Base-by-base conservation (phyloP, 92 coral and sea anemone species). In the Meandrina meandrites region DNA sequence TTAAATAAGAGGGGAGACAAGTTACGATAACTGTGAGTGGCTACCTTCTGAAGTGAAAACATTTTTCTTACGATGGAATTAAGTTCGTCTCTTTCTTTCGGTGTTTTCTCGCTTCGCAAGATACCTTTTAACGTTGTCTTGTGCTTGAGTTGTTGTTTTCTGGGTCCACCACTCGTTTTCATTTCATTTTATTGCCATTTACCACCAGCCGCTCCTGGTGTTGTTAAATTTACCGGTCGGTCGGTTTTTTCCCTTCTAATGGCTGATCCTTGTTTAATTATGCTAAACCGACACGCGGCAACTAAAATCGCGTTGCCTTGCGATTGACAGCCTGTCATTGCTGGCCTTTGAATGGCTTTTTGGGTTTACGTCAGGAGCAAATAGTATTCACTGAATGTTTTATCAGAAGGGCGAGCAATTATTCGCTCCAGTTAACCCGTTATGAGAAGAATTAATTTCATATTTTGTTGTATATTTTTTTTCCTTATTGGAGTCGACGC, bases 281-380 rank as follows among this genome's bases (percentile, higher is more conserved):
- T 78, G 76, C 75, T 62, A 85, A 85, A 77, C 82, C 68, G 88
- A 60, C 73, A 45, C 76, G 88, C 88, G 88, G 88, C 83, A 85
- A 45, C 88, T 85, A 74, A 2, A 77, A 50, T 58, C 83, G 32
- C 66, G 53, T 28, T 12, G 81, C 28, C 51, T 30, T 12, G 76
- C 45, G 76, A 85, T 75, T 85, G 88, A 85, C 83, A 85, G 66
- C 83, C 18, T 85, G 88, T 85, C 88, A 78, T 27, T n/a, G 45
- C 58, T 19, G 66, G 75, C 24, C 57, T 85, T 85, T 66, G 82
- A 85, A 30, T 85, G 83, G 83, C 88, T 85, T 85, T 78, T 85
- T 60, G 66, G 83, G 76, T 77, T 76, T 67, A 40, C 76, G 83
- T 85, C 66, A 75, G 76, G 18, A 85, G 36, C 76, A 77, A 85